A percentile compares a stretch with the other conserved stretches of the same genome.
These are phyloP conservation scores for Rallus crepitans DNA, from an alignment of 2,797 vertebrate genomes.

Conservation along the genomic window DNA sequence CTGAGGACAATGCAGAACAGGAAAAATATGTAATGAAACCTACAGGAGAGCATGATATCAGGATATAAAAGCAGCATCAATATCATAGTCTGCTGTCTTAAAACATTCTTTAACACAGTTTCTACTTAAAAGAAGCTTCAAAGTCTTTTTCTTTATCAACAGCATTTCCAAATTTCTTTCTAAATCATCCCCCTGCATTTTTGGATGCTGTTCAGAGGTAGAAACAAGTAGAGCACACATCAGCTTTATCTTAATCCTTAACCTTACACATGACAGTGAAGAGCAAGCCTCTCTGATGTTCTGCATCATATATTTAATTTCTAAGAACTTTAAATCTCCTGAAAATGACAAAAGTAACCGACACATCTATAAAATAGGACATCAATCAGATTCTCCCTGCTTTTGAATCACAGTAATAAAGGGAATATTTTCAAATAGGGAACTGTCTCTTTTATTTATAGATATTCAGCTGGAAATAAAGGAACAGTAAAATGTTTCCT, in stretches of 20 bases:
- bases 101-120: background rate
- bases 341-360: conserved; percentile 78
- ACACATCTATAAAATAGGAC: conserved; percentile 75
- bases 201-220: conserved; percentile 49
- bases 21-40: background rate
- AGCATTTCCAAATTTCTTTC: conserved; percentile 32
- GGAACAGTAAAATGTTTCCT: conserved; percentile 75
- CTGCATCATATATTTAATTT: conserved; percentile 78
- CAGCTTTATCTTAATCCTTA: conserved; percentile 72
- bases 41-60: background rate
- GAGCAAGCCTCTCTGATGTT: conserved; percentile 72
- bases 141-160: background rate
- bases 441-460: conserved; percentile 82
- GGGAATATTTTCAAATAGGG: conserved; percentile 77
- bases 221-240: conserved; percentile 49
- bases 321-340: conserved; percentile 79
- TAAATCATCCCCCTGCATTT: conserved; percentile 28
- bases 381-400: conserved; percentile 75
- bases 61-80: background rate
- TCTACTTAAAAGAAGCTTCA: conserved; percentile 38
- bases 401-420: conserved; percentile 76
- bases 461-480: conserved; percentile 76
- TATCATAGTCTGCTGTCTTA: background rate
- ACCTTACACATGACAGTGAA: conserved; percentile 75
- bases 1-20: background rate